A percentile compares a stretch with the other conserved stretches of the same genome.
These are phyloP conservation scores for Orbicella faveolata DNA, from an alignment of 64 coral and sea anemone genomes.

Conservation along the genomic window DNA sequence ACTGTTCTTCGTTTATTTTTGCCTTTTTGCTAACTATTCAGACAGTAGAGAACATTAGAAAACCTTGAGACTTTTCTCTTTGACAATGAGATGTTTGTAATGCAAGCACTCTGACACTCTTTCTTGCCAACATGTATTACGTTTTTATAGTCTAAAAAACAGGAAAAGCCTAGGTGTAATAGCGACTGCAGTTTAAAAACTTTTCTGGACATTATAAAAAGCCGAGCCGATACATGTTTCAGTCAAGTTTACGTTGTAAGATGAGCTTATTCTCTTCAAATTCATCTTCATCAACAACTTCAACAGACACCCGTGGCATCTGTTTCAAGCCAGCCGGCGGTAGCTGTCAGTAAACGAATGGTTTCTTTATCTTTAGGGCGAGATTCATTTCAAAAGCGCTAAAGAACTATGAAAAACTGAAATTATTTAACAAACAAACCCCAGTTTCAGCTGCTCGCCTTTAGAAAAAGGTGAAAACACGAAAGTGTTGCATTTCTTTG, in stretches of 20 bases:
- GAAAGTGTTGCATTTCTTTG: constrained; percentile 4
- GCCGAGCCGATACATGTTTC: too few species aligned
- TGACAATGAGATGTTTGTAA: too few species aligned
- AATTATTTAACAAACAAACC: constrained; percentile 13
- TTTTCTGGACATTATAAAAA: too few species aligned
- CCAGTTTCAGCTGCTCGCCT: constrained; percentile 29
- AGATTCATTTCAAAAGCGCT: constrained; percentile 40
- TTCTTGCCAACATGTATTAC: neutral
- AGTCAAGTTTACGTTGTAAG: too few species aligned
- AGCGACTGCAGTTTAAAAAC: too few species aligned
- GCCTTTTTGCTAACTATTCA: neutral
- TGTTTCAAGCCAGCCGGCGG: neutral
- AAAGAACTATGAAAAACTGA: constrained; percentile 20
- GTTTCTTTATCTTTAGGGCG: neutral
- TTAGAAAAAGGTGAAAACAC: constrained; percentile 12
- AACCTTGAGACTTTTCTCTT: neutral
- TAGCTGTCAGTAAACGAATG: neutral
- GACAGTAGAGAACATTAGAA: neutral
- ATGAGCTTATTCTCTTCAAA: neutral
- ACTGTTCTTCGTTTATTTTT: neutral
- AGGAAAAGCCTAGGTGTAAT: too few species aligned
- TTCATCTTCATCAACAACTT: neutral
- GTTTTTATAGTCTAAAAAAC: too few species aligned
- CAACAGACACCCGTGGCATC: neutral
- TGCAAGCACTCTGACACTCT: neutral